Base-by-base conservation (phyloP, 2,797 vertebrate species). In the Chloroceryle inda region DNA sequence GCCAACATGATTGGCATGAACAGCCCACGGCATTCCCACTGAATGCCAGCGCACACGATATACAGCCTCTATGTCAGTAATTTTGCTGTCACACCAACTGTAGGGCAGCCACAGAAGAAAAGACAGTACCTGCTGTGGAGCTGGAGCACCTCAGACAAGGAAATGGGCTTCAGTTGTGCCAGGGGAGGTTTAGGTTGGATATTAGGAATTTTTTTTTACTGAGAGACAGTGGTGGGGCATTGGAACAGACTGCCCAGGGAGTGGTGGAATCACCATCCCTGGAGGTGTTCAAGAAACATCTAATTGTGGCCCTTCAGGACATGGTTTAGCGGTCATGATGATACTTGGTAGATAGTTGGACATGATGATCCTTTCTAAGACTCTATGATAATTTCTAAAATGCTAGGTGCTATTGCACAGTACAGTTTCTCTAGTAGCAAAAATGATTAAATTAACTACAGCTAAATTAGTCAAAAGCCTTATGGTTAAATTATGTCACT, bases 1-100 rank as follows among this genome's bases (percentile, higher is more conserved):
- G 4, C 40, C 74, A 33, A 13, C 0, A 0, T 1, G 1, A 26
- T 19, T 50, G 52, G 47, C 21, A 13, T 0, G 0, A 81, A 58
- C 5, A 83, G 61, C 47, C 56, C 61, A 4, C 0, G 0, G 53
- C 33, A 26, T 40, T 55, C 69, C 68, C 52, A 27, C 18, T 23
- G 37, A 63, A 26, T 10, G 11, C 47, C 64, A 52, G 42, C 69
- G 59, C 29, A 14, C 27, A 6, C 1, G 9, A 40, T 21, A 59
- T 17, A 16, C 42, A 42, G 42, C 9, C 9, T 19, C 35, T 17
- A 8, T 35, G 13, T 22, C 33, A 49, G 35, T 26, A 55, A 62
- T 27, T 66, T 33, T 71, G 37, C 66, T 64, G 75, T 49, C 40
- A 49, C 35, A 72, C 13, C 66, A 53, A 9, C 37, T 42, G 42